Conservation (phyloP, 2,888 invertebrate genomes). For the Thecophora atra region DNA sequence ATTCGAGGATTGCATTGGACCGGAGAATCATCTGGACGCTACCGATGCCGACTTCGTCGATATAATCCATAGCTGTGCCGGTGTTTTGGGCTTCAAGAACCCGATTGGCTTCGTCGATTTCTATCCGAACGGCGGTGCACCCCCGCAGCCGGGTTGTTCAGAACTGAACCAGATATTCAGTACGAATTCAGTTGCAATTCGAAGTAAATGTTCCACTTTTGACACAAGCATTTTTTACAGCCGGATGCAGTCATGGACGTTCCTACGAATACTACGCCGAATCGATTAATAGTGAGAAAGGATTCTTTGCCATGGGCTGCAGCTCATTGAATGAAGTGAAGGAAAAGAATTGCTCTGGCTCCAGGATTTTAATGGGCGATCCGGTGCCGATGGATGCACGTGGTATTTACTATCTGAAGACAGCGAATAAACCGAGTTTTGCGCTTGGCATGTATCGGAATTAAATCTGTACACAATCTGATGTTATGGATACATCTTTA, state of each 20-base stretch:
- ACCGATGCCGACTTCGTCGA: constrained; percentile 79
- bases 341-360: constrained; percentile 57
- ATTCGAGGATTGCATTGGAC: constrained; percentile 62
- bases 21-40: constrained; percentile 69
- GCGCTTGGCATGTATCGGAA: constrained; percentile 64
- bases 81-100: constrained; percentile 69
- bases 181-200: constrained; percentile 43
- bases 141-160: constrained; percentile 76
- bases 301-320: constrained; percentile 71
- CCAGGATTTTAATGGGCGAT: constrained; percentile 71
- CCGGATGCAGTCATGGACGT: constrained; percentile 77
- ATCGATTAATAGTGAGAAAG: constrained; percentile 70
- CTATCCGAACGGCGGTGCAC: constrained; percentile 77
- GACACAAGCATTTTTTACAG: constrained; percentile 53
- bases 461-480: background rate
- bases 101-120: constrained; percentile 78
- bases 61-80: constrained; percentile 78
- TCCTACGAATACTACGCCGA: constrained; percentile 73
- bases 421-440: constrained; percentile 69
- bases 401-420: constrained; percentile 73
- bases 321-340: constrained; percentile 65
- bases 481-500: no score
- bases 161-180: constrained; percentile 65
- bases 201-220: no score
- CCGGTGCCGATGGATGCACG: constrained; percentile 59